Evolutionary conservation across 2,797 vertebrate genomes (phyloP).

Genomic region (Threskiornis aethiopicus): DNA sequence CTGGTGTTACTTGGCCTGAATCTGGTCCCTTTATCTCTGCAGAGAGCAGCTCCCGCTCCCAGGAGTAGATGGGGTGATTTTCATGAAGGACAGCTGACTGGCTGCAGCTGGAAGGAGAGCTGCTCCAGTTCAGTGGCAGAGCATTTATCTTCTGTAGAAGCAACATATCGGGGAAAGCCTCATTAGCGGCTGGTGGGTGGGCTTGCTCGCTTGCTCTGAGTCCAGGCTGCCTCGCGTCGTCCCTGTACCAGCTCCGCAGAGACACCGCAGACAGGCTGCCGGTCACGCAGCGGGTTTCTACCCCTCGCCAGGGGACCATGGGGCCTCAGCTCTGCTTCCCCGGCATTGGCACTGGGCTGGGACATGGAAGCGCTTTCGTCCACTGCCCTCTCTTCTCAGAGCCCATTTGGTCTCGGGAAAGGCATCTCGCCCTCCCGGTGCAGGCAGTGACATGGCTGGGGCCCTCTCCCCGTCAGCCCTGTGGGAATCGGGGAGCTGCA

Average conservation of each 20-base stretch:
- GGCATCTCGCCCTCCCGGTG: not conserved
- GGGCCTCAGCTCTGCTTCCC: not conserved
- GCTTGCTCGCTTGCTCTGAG: not conserved
- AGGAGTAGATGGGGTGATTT: not conserved
- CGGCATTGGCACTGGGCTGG: accelerated
- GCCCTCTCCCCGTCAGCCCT: not conserved
- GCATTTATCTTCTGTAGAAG: not conserved
- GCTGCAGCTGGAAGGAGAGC: not conserved
- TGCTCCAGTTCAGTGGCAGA: not conserved
- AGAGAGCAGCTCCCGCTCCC: not conserved
- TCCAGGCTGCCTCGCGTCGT: not conserved
- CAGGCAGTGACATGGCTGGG: accelerated
- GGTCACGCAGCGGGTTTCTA: not conserved
- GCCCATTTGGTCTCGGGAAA: not conserved
- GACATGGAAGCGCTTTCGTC: not conserved
- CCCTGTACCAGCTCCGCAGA: not conserved
- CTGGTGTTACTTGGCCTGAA: not conserved
- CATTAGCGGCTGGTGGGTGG: not conserved
- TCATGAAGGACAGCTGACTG: not conserved
- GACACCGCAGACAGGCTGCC: not conserved
- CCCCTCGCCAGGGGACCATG: accelerated
- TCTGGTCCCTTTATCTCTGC: not conserved
- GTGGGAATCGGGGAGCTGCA: not conserved
- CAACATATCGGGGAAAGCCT: not conserved
- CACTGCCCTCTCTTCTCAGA: not conserved